Percentiles rank a stretch among this genome's conserved stretches.
These are phyloP conservation scores for Hoplias malabaricus DNA, from an alignment of 2,113 vertebrate genomes.

Conservation along the genomic window DNA sequence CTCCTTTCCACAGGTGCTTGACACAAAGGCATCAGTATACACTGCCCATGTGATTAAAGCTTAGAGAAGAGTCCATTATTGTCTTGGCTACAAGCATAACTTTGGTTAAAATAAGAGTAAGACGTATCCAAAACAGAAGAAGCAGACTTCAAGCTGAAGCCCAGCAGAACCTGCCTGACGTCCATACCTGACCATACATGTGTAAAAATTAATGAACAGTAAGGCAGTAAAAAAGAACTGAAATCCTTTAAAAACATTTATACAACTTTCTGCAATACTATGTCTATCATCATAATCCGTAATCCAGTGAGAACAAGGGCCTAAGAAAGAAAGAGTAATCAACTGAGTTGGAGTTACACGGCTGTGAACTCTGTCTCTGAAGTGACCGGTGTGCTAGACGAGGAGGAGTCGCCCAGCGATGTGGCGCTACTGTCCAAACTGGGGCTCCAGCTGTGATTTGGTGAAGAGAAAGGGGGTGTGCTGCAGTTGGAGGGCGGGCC, in stretches of 20 bases:
- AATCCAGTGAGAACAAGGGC: slow-evolving; percentile 15
- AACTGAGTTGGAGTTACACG: slow-evolving; percentile 55
- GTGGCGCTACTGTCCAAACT: slow-evolving; percentile 64
- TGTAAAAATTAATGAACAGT: background rate
- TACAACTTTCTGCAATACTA: slow-evolving; percentile 45
- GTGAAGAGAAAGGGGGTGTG: slow-evolving; percentile 66
- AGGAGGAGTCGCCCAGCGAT: slow-evolving; percentile 63
- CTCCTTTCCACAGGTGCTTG: slow-evolving; percentile 28
- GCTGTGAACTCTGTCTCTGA: slow-evolving; percentile 63
- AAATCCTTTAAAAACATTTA: slow-evolving; percentile 29
- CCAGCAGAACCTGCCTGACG: slow-evolving; percentile 23
- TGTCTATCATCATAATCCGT: slow-evolving; percentile 17
- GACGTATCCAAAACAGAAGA: background rate
- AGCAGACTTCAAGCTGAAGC: background rate
- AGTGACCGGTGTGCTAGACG: slow-evolving; percentile 61
- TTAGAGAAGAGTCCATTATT: slow-evolving; percentile 19
- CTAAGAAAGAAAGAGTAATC: slow-evolving; percentile 1
- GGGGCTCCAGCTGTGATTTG: slow-evolving; percentile 60
- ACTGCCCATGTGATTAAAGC: slow-evolving; percentile 4
- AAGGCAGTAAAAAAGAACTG: slow-evolving; percentile 9
- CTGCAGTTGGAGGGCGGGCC: slow-evolving; percentile 72
- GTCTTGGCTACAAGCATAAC: slow-evolving; percentile 30
- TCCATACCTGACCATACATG: background rate
- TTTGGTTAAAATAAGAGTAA: slow-evolving; percentile 30
- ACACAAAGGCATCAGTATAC: background rate